Evolutionary conservation across 2,888 invertebrate species (phyloP), one percentile per base, ranked within the genome.

Genomic region (Rhyacophila evoluta): DNA sequence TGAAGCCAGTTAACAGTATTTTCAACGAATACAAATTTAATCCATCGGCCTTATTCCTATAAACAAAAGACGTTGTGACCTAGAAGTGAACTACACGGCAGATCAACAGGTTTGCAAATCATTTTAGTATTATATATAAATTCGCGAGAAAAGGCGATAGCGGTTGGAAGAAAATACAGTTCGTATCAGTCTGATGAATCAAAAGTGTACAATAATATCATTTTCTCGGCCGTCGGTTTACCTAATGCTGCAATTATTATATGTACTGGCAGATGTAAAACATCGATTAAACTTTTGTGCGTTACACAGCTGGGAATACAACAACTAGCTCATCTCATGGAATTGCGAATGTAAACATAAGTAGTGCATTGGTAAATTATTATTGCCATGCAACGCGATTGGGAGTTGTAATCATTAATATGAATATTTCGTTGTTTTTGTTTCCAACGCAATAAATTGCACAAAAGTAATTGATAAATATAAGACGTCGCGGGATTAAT

Each of bases 81-180:
- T 55, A 55, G 55, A 55, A 25, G 8, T 15, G 19, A 55, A 55
- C 55, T 10, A 12, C 15, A 55, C 55, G 10, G 10, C 55, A 15
- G 55, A 55, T 25, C 55, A 55, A 55, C 55, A 55, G 55, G 55
- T 55, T 55, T 55, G 19, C 55, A 55, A 25, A 25, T 55, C 55
- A 1, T 5, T 15, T 33, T n/a, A n/a, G n/a, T n/a, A n/a, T n/a
- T n/a, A n/a, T n/a, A n/a, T n/a, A 39, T 39, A 15, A 39, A 12
- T 8, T 39, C 55, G 12, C 25, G 19, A 15, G 25, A 12, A 55
- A 19, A 15, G 19, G 19, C 3, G 19, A 55, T 0, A 19, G 38
- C 12, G n/a, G 38, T 4, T n/a, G 39, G 39, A 39, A 39, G 3
- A 15, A 15, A 12, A 39, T 39, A 1, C 12, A 39, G 15, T 15